Evolutionary conservation across 2,113 vertebrate species (phyloP).

Genomic region (Tyto alba): DNA sequence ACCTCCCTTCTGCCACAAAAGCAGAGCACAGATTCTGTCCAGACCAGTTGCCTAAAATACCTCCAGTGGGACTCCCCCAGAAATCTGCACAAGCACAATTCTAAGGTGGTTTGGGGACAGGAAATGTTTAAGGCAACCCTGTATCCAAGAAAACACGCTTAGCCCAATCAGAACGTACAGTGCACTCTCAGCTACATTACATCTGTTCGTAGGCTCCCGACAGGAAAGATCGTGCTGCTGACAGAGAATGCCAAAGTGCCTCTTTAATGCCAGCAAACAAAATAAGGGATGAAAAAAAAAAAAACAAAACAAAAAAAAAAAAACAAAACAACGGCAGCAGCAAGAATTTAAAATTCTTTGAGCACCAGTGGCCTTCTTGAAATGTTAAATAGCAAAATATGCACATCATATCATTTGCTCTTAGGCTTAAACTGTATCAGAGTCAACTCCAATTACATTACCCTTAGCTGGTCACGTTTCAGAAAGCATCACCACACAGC

Average conservation of each 20-base stretch:
- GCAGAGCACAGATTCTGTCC: not conserved
- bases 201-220: not conserved
- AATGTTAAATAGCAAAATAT: not conserved
- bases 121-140: not conserved
- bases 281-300: fast-evolving
- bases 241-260: not conserved
- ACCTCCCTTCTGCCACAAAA: not conserved
- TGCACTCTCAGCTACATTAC: not conserved
- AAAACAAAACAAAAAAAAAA: not conserved
- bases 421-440: not conserved
- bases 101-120: not conserved
- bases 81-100: not conserved
- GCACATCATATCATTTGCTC: not conserved
- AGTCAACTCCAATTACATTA: not conserved
- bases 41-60: not conserved
- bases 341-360: not conserved
- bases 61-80: not conserved
- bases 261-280: not conserved
- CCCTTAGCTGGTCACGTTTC: not conserved
- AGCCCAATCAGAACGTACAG: not conserved
- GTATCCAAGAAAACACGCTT: not conserved
- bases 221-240: not conserved
- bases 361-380: not conserved
- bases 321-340: not conserved
- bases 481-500: not conserved